Evolutionary conservation across 1,140 invertebrate species (phyloP).

Genomic region (Myzus persicae): DNA sequence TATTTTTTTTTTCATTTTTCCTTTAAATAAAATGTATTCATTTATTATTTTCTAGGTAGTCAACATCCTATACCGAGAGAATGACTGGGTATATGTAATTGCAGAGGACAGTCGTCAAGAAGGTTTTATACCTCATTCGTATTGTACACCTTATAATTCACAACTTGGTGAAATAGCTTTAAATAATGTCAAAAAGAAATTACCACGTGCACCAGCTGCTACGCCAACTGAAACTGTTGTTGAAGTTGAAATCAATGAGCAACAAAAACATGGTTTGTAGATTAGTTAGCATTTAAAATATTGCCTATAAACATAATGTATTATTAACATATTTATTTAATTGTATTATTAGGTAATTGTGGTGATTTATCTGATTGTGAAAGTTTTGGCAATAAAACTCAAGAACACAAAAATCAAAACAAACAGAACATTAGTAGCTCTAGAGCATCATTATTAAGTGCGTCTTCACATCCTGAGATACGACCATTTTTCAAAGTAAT

Average conservation of each 20-base stretch:
- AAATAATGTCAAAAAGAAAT: conserved; percentile 81
- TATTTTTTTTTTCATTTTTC: background rate
- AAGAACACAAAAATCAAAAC: conserved; percentile 67
- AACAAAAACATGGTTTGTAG: conserved; percentile 61
- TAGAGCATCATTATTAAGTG: conserved; percentile 70
- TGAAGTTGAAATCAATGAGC: conserved; percentile 61
- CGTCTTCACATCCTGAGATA: conserved; percentile 73
- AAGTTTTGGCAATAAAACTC: conserved; percentile 69
- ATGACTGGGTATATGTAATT: conserved; percentile 96
- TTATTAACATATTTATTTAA: background rate
- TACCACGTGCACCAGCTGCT: conserved; percentile 72
- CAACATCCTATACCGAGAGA: conserved; percentile 91
- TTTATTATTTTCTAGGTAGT: conserved; percentile 72
- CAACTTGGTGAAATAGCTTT: conserved; percentile 77
- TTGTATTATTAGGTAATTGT: conserved; percentile 41
- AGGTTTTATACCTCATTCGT: conserved; percentile 94
- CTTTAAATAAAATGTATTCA: background rate
- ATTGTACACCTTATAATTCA: conserved; percentile 85
- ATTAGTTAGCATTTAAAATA: conserved; percentile 26
- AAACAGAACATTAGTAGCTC: conserved; percentile 68
- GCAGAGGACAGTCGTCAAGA: conserved; percentile 85
- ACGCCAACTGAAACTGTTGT: conserved; percentile 60
- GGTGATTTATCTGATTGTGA: conserved; percentile 72
- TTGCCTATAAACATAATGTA: background rate
- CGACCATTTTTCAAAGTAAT: conserved; percentile 85